Base-by-base conservation (phyloP, 2,113 vertebrate genomes). In the Callipepla californica region DNA sequence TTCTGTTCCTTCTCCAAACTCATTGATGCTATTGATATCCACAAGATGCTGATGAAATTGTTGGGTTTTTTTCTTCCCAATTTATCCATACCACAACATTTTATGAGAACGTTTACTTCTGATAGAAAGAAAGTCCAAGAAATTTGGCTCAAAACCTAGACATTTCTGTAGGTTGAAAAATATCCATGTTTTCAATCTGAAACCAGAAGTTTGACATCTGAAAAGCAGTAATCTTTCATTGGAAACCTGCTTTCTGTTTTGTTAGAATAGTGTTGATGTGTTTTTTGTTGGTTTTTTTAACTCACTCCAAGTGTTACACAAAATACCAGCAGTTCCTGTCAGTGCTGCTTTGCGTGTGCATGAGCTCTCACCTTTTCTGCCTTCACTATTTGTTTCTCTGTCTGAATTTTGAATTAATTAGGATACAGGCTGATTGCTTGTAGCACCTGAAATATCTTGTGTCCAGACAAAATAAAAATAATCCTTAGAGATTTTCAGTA, bases 1-100 rank as follows among this genome's bases (percentile, higher is more conserved):
- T 78, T 73, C 28, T 34, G 16, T 76, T 75, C 28, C 12, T 85
- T 5, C 59, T 62, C 32, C 11, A 18, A 51, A 72, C 21, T 42
- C 13, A 25, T 5, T 2, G 0, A 32, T 61, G 50, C 14, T 2
- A 0, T 22, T 77, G 11, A 26, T 48, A 53, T 34, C 72, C 7
- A 9, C 26, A 61, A 44, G 34, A 62, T 47, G 51, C 28, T 9
- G 7, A 55, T 55, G 28, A 30, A 55, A 17, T 55, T 55, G 8
- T 55, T 55, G 28, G n/a, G 7, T 1, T 25, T 48, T 68, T 21
- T 48, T 73, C 55, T 45, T 26, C 11, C 12, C 16, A 14, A 40
- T 77, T 77, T 77, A 53, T 59, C 23, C 20, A 51, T 5, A 2
- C 36, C 42, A 6, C 10, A 55, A 74, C 47, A 66, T 23, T 17